Evolutionary conservation across 1,140 invertebrate genomes (phyloP), one percentile per base, ranked within the genome.

Genomic region (Spodoptera frugiperda): DNA sequence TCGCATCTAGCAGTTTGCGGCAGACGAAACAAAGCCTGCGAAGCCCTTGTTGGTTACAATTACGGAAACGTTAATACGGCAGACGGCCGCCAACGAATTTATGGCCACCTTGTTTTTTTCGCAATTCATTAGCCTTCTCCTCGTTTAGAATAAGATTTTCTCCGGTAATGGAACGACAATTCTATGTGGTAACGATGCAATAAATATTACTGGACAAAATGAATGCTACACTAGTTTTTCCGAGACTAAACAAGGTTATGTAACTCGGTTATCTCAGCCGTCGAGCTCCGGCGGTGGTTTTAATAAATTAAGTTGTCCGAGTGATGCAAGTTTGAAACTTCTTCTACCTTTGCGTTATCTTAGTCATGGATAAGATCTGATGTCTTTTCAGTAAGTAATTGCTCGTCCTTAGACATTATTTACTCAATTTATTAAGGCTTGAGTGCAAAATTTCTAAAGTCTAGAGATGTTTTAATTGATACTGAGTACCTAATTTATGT

Each of bases 1-100:
- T 76, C 61, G 63, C 81, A 80, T 84, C 72, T 73, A 54, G 72
- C 74, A 59, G 55, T 85, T 82, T 77, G 77, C 70, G 75, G 65
- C 80, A 82, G 76, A 82, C 82, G 87, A 82, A 86, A 89, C 82
- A 86, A 84, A 89, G 83, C 77, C 83, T 46, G 44, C 33, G 9
- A 68, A 51, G 30, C 21, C 68, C 80, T 87, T 88, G 81, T 87
- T 81, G 82, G 73, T 83, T 81, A 84, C 86, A 89, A 90, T 91
- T 88, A 91, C 77, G 78, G 82, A 80, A 85, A 83, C 81, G 80
- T 65, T 73, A 57, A 65, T 83, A 85, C 78, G 78, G 54, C 67
- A 51, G 44, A 53, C 59, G 59, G 81, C 79, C 68, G 68, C 46
- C 75, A 61, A 82, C 68, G 74, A 82, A 88, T 86, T 88, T 89